These are phyloP conservation scores for Tribolium freemani DNA, from an alignment of 2,888 invertebrate species.

Conservation along the genomic window DNA sequence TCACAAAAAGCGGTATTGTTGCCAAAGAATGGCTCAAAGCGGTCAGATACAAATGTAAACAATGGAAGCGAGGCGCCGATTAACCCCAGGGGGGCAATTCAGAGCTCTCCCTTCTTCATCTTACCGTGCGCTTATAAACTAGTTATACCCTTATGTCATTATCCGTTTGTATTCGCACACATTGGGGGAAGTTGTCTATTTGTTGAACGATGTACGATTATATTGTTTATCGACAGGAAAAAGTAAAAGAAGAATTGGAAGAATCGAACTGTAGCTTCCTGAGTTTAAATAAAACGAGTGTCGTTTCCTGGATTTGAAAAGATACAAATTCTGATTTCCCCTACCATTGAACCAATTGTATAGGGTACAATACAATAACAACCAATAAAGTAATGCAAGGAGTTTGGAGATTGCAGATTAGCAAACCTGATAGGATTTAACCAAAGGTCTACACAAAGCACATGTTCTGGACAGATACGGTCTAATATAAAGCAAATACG, in stretches of 20 bases:
- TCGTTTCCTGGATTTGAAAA: constrained; percentile 26
- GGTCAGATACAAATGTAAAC: constrained; percentile 63
- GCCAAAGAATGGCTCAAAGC: constrained; percentile 60
- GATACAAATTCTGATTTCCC: constrained; percentile 42
- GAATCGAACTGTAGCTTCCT: constrained; percentile 17
- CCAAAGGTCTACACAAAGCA: constrained; percentile 34
- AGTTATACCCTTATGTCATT: constrained; percentile 62
- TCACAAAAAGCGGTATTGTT: constrained; percentile 62
- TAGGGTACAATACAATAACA: constrained; percentile 44
- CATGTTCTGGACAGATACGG: constrained; percentile 42
- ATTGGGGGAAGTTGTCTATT: constrained; percentile 34
- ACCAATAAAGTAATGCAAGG: constrained; percentile 43
- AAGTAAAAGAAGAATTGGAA: constrained; percentile 1
- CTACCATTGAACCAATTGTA: constrained; percentile 46
- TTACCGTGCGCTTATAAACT: constrained; percentile 57
- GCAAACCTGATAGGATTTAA: constrained; percentile 37
- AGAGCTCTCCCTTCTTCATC: constrained; percentile 49
- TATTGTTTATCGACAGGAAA: constrained; percentile 22
- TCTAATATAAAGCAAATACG: constrained; percentile 43
- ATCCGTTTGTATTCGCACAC: constrained; percentile 47
- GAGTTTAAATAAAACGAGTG: constrained; percentile 13
- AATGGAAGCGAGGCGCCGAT: constrained; percentile 65
- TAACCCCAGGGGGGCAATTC: constrained; percentile 62
- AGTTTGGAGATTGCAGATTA: constrained; percentile 26
- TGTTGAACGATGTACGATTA: constrained; percentile 24